phyloP scores from a whole-genome alignment of 2,888 invertebrate species.

The Ennomos fuscantarius region DNA sequence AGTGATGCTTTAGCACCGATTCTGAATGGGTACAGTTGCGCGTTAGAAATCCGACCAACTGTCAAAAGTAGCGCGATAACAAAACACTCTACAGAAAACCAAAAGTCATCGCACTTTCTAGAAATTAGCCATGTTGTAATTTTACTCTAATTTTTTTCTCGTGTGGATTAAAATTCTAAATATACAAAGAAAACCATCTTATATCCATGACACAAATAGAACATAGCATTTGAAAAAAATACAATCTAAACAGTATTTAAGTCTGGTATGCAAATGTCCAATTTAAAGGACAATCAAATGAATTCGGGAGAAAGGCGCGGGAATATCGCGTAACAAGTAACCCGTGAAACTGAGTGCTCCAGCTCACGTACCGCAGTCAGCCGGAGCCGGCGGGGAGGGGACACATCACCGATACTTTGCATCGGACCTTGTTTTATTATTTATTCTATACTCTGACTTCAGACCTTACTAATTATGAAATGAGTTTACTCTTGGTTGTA shows the following conservation, averaged over 20 bases:
- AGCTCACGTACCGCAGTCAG: conserved; percentile 37
- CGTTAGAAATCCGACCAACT: too few relatives aligned
- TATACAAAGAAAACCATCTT: too few relatives aligned
- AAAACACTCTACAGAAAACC: too few relatives aligned
- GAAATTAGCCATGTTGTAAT: too few relatives aligned
- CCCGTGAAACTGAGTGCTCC: conserved; percentile 41
- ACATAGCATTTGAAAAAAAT: background rate
- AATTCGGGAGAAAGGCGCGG: conserved; percentile 29
- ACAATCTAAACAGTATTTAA: conserved; percentile 21
- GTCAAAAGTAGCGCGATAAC: too few relatives aligned
- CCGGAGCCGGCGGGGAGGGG: background rate
- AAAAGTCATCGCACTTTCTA: too few relatives aligned
- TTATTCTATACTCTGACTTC: background rate
- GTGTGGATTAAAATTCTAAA: too few relatives aligned
- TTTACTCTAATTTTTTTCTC: too few relatives aligned
- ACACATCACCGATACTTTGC: background rate
- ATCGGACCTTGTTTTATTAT: background rate
- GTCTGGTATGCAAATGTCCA: conserved; percentile 49
- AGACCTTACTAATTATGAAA: too few relatives aligned
- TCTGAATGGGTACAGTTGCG: too few relatives aligned
- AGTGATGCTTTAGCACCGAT: too few relatives aligned
- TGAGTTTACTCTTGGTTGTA: too few relatives aligned
- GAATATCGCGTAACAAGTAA: conserved; percentile 27
- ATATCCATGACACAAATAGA: background rate
- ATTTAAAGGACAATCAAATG: conserved; percentile 51